Conservation (phyloP, 1,140 invertebrate genomes). For the Chironomus tepperi region DNA sequence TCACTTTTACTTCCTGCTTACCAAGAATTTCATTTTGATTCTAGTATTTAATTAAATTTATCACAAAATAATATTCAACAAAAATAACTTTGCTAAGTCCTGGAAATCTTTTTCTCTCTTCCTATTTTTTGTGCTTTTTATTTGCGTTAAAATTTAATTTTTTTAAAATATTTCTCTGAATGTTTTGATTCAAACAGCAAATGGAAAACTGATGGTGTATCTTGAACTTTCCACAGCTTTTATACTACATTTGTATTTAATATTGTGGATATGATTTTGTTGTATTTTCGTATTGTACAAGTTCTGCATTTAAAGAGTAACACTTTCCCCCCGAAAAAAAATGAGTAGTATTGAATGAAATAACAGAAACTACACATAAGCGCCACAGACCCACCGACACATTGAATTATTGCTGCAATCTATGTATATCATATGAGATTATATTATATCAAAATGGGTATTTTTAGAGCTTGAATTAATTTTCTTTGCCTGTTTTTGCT, state of each 20-base stretch:
- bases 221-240: background rate
- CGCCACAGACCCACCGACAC: conserved; percentile 26
- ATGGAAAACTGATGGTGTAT: conserved; percentile 21
- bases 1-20: conserved; percentile 29
- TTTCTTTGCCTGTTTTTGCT: too few species aligned
- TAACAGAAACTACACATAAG: conserved; percentile 25
- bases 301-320: conserved; percentile 22
- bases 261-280: background rate
- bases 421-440: background rate
- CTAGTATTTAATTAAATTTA: conserved; percentile 23
- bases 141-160: background rate
- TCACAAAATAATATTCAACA: background rate
- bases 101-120: background rate
- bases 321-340: conserved; percentile 18
- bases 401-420: background rate
- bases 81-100: background rate
- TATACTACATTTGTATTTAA: background rate
- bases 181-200: conserved; percentile 16
- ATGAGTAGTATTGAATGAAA: conserved; percentile 11
- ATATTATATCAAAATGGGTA: background rate
- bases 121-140: background rate
- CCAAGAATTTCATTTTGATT: conserved; percentile 38
- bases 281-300: conserved; percentile 15
- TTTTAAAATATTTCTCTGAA: background rate
- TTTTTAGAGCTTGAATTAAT: background rate